Conservation (phyloP, 2,113 vertebrate genomes). For the Laterallus jamaicensis region DNA sequence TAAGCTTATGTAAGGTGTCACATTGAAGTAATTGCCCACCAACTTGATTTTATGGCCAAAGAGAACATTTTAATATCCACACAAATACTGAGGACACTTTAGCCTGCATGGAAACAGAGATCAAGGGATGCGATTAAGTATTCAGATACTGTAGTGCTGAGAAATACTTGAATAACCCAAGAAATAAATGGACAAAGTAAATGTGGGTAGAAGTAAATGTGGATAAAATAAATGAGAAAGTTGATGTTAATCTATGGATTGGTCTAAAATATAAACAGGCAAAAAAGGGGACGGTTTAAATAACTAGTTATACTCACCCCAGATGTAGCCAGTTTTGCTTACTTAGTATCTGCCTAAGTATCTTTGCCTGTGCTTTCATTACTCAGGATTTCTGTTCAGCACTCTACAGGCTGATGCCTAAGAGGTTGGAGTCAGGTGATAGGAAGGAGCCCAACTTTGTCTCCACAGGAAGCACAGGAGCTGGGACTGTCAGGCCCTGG, state of each 20-base stretch:
- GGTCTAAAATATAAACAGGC: not conserved
- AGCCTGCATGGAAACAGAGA: not conserved
- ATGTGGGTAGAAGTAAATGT: not conserved
- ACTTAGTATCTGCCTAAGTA: not conserved
- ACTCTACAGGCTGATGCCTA: not conserved
- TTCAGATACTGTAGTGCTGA: not conserved
- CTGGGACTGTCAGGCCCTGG: not conserved
- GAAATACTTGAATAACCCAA: not conserved
- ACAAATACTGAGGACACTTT: not conserved
- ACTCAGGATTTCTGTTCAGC: not conserved
- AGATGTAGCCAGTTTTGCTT: not conserved
- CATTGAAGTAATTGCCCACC: constrained; percentile 62
- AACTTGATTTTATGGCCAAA: constrained; percentile 58
- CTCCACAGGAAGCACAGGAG: not conserved
- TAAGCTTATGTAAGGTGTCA: constrained; percentile 66
- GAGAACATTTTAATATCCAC: constrained; percentile 37
- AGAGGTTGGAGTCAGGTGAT: not conserved
- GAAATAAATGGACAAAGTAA: not conserved
- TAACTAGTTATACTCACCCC: not conserved
- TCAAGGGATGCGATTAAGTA: constrained; percentile 19
- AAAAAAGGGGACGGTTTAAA: not conserved
- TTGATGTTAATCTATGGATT: not conserved
- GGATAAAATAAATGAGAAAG: not conserved
- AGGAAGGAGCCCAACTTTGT: not conserved
- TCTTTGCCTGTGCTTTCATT: not conserved